These are phyloP conservation scores for Clanis bilineata DNA, from an alignment of 2,888 invertebrate genomes.

Conservation along the genomic window DNA sequence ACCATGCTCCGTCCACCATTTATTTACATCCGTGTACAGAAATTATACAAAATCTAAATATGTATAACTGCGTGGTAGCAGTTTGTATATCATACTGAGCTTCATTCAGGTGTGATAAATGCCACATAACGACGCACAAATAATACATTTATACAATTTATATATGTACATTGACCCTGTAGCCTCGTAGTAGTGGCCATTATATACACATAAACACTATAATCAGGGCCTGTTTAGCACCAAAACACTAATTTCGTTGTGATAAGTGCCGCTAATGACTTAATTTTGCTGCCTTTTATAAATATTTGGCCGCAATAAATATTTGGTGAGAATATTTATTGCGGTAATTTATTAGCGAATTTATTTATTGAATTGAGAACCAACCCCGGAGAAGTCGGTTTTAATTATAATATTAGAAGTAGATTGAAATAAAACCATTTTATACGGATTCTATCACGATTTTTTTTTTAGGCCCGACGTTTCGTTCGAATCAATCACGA, in stretches of 20 bases:
- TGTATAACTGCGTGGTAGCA: conserved; percentile 1
- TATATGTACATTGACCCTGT: conserved; percentile 70
- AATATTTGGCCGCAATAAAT: too few species aligned
- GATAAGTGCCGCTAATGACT: conserved; percentile 3
- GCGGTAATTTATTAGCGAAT: not conserved
- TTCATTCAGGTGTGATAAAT: conserved; percentile 76
- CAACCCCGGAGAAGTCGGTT: not conserved
- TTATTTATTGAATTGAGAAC: too few species aligned
- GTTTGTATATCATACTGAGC: conserved; percentile 56
- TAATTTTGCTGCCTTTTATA: not conserved
- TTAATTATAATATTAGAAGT: too few species aligned
- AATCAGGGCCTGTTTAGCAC: conserved; percentile 65
- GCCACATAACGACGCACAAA: conserved; percentile 32
- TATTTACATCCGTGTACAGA: too few species aligned
- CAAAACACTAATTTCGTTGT: conserved; percentile 38
- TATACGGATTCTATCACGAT: too few species aligned
- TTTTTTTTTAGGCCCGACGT: too few species aligned
- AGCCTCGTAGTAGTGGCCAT: conserved; percentile 49
- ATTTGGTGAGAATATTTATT: too few species aligned
- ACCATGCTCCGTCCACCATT: too few species aligned
- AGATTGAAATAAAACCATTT: too few species aligned
- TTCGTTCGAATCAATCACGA: too few species aligned
- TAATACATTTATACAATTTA: conserved; percentile 36
- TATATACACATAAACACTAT: conserved; percentile 54
- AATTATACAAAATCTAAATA: too few species aligned